Evolutionary conservation across 2,797 vertebrate genomes (phyloP).

Genomic region (Cephalopachus bancanus): DNA sequence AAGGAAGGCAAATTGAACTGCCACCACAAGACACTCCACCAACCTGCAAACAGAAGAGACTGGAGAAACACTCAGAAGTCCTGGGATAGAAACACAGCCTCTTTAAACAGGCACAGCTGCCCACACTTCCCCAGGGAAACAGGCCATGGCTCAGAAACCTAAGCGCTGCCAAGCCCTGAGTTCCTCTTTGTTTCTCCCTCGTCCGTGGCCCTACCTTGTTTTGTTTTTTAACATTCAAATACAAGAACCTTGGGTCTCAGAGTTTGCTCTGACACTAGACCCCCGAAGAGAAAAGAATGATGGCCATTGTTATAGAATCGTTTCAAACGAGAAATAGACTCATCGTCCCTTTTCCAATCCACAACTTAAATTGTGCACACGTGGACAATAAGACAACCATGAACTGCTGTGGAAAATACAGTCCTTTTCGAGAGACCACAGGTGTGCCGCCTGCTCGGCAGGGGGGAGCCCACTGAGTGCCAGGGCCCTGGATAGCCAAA

Average conservation of each 20-base stretch:
- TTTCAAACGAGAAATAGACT: conserved; percentile 47
- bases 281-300: background rate
- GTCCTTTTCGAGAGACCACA: background rate
- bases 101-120: background rate
- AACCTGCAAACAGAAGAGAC: background rate
- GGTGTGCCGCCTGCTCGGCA: background rate
- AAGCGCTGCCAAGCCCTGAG: background rate
- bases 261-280: background rate
- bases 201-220: background rate
- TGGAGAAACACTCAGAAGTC: background rate
- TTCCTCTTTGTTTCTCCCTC: background rate
- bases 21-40: background rate
- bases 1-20: background rate
- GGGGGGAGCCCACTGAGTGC: background rate
- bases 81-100: rapidly evolving
- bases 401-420: background rate
- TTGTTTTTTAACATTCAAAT: background rate
- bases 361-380: background rate
- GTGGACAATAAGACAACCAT: background rate
- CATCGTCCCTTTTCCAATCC: background rate
- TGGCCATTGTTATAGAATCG: background rate
- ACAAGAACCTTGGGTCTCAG: background rate
- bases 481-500: background rate
- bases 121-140: background rate
- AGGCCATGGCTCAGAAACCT: rapidly evolving